Conservation (phyloP, 2,113 vertebrate species). For the Morone saxatilis region DNA sequence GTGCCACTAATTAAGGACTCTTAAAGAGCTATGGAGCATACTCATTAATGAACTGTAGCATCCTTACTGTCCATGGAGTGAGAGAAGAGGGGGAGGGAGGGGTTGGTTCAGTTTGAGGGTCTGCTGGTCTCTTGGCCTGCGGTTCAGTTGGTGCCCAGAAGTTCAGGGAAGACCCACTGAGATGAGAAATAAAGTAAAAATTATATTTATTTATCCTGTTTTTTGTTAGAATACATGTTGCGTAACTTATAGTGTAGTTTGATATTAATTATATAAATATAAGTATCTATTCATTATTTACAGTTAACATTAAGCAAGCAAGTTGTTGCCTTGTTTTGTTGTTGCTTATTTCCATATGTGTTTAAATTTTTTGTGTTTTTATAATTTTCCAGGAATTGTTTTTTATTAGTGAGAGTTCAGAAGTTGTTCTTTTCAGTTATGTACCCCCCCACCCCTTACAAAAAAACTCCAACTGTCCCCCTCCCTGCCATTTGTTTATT, state of each 20-base stretch:
- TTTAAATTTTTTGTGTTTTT: background rate
- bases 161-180: slow-evolving; percentile 31
- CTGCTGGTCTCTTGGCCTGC: slow-evolving; percentile 22
- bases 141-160: slow-evolving; percentile 69
- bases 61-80: slow-evolving; percentile 72
- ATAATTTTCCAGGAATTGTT: background rate
- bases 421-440: slow-evolving; percentile 14
- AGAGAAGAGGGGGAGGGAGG: slow-evolving; percentile 40
- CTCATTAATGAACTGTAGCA: slow-evolving; percentile 83
- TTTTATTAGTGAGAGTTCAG: background rate
- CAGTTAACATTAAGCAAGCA: background rate
- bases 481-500: slow-evolving; percentile 69
- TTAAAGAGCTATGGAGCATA: slow-evolving; percentile 73
- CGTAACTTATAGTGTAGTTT: background rate
- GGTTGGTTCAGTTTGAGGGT: slow-evolving; percentile 48
- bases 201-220: background rate
- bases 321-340: background rate
- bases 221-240: background rate
- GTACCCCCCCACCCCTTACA: background rate
- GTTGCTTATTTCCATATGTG: background rate
- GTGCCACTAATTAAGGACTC: slow-evolving; percentile 84
- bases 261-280: background rate
- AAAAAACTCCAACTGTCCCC: slow-evolving; percentile 50
- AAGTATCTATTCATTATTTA: background rate
- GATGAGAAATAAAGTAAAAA: background rate